Evolutionary conservation across 2,888 invertebrate genomes (phyloP).

Genomic region (Drosophila niveifrons): DNA sequence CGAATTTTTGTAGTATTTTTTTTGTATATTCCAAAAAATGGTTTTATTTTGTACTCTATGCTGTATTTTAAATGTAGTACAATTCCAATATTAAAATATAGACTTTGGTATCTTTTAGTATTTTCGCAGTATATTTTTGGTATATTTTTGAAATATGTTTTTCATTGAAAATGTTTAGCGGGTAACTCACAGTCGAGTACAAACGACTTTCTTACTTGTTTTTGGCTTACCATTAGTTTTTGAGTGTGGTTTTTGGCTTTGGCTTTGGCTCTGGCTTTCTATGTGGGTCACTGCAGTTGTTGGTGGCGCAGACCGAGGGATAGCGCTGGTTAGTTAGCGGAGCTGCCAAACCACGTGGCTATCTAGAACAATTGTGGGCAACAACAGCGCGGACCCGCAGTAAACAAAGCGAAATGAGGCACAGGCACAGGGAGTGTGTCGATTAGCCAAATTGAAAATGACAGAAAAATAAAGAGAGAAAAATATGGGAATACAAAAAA

Average conservation of each 20-base stretch:
- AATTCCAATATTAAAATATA: too few species aligned
- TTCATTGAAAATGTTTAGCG: too few species aligned
- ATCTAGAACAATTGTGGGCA: constrained; percentile 66
- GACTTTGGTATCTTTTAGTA: too few species aligned
- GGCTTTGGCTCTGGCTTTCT: constrained; percentile 44
- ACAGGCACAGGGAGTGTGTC: constrained; percentile 55
- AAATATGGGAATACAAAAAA: not conserved
- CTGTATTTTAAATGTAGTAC: too few species aligned
- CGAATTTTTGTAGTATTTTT: too few species aligned
- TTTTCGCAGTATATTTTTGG: too few species aligned
- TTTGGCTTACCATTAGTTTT: constrained; percentile 52
- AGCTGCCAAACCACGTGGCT: constrained; percentile 72
- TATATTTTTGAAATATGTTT: too few species aligned
- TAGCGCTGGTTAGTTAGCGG: constrained; percentile 27
- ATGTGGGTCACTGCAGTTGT: constrained; percentile 74
- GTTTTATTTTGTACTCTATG: too few species aligned
- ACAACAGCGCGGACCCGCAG: constrained; percentile 5
- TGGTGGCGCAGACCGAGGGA: constrained; percentile 28
- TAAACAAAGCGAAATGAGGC: constrained; percentile 37
- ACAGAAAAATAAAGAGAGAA: constrained; percentile 46
- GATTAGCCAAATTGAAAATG: constrained; percentile 79
- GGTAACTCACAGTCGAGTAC: too few species aligned
- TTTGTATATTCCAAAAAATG: too few species aligned
- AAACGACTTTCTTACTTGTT: not conserved
- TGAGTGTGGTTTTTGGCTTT: constrained; percentile 51